Conservation (phyloP, 30 jellyfish, hydroid and myxozoan species). For the Catostylus mosaicus region DNA sequence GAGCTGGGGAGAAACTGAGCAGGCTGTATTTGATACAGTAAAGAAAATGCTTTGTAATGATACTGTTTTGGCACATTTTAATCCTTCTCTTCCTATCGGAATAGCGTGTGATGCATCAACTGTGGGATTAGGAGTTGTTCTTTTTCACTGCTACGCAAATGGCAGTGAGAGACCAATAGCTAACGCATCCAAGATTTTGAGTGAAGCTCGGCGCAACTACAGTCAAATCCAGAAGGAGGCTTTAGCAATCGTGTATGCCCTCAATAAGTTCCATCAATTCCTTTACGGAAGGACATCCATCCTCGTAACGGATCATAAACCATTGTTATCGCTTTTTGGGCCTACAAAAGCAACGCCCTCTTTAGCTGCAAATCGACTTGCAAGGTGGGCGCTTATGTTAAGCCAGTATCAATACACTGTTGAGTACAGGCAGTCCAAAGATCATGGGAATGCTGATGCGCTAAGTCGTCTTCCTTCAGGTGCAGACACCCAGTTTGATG, state of each 20-base stretch:
- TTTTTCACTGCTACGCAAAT: slow-evolving; percentile 41
- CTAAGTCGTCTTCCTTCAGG: slow-evolving; percentile 50
- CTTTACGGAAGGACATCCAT: slow-evolving; percentile 45
- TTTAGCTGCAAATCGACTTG: slow-evolving; percentile 48
- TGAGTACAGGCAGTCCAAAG: slow-evolving; percentile 53
- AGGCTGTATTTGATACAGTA: slow-evolving; percentile 31
- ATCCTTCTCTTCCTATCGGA: slow-evolving; percentile 38
- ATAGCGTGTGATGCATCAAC: slow-evolving; percentile 53
- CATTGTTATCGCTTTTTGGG: slow-evolving; percentile 42
- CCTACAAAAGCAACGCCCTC: slow-evolving; percentile 32
- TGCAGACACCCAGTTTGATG: slow-evolving; percentile 43
- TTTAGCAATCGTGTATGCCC: slow-evolving; percentile 33
- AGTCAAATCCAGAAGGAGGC: slow-evolving; percentile 63
- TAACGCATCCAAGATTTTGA: slow-evolving; percentile 33
- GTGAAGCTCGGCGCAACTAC: slow-evolving; percentile 54
- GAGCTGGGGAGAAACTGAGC: slow-evolving; percentile 27
- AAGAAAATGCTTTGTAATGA: slow-evolving; percentile 24
- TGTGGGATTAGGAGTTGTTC: slow-evolving; percentile 49
- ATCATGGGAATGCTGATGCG: slow-evolving; percentile 54
- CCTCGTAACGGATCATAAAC: slow-evolving; percentile 51
- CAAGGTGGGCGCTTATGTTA: slow-evolving; percentile 52
- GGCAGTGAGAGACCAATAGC: slow-evolving; percentile 52
- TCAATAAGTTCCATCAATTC: slow-evolving; percentile 33
- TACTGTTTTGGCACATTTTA: slow-evolving; percentile 58
- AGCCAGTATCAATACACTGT: slow-evolving; percentile 29